Conservation (phyloP, 2,888 invertebrate genomes). For the Agrochola macilenta region DNA sequence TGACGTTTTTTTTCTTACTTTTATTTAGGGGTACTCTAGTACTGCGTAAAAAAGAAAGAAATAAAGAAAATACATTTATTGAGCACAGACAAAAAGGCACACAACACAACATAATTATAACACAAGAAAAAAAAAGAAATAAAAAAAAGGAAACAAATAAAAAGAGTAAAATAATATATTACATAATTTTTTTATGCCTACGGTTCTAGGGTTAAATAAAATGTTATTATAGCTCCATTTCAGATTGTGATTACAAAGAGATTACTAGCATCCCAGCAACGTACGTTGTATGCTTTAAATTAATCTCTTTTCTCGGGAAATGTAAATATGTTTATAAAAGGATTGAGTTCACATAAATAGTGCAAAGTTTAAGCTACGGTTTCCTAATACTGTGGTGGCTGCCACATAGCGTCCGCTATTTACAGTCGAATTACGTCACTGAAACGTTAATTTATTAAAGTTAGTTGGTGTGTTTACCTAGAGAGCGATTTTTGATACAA, state of each 20-base stretch:
- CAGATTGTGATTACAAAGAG: neutral
- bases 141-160: too few relatives aligned
- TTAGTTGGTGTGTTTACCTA: neutral
- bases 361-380: neutral
- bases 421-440: too few relatives aligned
- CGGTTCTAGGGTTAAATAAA: neutral
- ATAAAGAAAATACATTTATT: too few relatives aligned
- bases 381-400: too few relatives aligned
- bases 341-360: neutral
- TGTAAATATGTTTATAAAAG: neutral
- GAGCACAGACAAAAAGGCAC: too few relatives aligned
- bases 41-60: too few relatives aligned
- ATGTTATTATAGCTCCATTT: neutral
- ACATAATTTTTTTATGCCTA: too few relatives aligned
- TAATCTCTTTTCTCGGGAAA: neutral
- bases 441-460: too few relatives aligned
- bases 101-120: too few relatives aligned
- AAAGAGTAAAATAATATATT: too few relatives aligned
- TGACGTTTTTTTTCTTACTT: neutral
- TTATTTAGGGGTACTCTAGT: neutral
- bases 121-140: too few relatives aligned
- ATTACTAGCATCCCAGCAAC: neutral
- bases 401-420: too few relatives aligned
- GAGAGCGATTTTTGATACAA: neutral
- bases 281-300: neutral